phyloP scores from a whole-genome alignment of 2,113 vertebrate genomes.

The Pipra filicauda region DNA sequence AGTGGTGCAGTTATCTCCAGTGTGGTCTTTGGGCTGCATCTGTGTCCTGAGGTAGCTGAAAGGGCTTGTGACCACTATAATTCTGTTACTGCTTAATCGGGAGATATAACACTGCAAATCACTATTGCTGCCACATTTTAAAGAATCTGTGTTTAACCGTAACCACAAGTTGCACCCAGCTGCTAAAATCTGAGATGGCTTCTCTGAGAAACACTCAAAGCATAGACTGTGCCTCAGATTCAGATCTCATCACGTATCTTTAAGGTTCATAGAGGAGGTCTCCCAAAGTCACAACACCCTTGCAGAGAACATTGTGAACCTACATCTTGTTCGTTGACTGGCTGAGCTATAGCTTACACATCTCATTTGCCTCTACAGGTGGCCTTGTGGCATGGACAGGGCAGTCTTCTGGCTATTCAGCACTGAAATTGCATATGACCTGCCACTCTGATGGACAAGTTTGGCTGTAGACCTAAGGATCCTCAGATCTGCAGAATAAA shows the following conservation, averaged over 20 bases:
- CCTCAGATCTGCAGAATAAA: not conserved
- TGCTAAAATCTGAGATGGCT: not conserved
- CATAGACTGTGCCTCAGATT: not conserved
- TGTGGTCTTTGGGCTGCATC: not conserved
- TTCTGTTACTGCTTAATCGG: not conserved
- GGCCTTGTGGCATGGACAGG: not conserved
- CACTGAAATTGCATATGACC: not conserved
- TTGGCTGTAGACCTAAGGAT: not conserved
- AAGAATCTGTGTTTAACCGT: not conserved
- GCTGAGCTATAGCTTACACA: not conserved
- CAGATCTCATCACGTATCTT: accelerated
- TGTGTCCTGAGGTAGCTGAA: not conserved
- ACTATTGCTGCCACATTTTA: not conserved
- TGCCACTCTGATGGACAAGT: not conserved
- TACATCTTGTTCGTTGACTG: not conserved
- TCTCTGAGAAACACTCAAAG: not conserved
- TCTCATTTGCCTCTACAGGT: not conserved
- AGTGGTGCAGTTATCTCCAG: not conserved
- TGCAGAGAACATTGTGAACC: not conserved
- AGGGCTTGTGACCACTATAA: not conserved
- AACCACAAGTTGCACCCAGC: not conserved
- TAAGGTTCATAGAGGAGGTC: not conserved
- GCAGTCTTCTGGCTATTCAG: not conserved
- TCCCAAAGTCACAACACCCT: not conserved
- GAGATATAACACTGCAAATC: not conserved